Evolutionary conservation across 2,888 invertebrate species (phyloP), one percentile per base, ranked within the genome.

Genomic region (Hydrotaea cyrtoneurina): DNA sequence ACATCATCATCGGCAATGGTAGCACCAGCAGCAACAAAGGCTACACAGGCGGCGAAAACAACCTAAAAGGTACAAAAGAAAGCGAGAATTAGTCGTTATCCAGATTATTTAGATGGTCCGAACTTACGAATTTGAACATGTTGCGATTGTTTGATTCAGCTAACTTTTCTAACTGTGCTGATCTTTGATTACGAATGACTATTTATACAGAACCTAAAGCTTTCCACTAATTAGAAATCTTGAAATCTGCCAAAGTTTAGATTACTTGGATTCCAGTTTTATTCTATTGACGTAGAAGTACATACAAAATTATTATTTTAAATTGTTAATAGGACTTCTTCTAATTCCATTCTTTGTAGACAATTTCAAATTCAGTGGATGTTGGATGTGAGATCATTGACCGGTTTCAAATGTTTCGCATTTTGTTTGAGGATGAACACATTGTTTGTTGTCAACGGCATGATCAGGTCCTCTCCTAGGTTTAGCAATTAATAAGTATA

Each of bases 91-190:
- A 53, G n/a, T 53, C 17, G 8, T n/a, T n/a, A 36, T 5, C 4
- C 8, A 36, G 36, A 36, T 36, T 36, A 36, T 11, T 43, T 43
- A 11, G 4, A 23, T n/a, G n/a, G 4, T 57, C 11, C 31, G 15
- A 64, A 64, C 64, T 64, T 39, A 64, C 64, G 36, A n/a, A 64
- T 36, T 64, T 64, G 17, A 39, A 64, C 64, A 64, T 64, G 11
- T 64, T 64, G 17, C 0, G n/a, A 17, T 64, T 3, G 62, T 57
- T 57, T 21, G 21, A 10, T 43, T 39, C 36, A 21, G 13, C 23
- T 57, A 1, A n/a, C n/a, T n/a, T n/a, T n/a, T 11, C 7, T 13
- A 36, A 57, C 57, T 57, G 57, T 57, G 13, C 19, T 23, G 23
- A 21, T 57, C 7, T 57, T 2, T 1, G 13, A 0, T 23, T 10